Conservation (phyloP, 2,797 vertebrate species). For the Bradypodion pumilum region DNA sequence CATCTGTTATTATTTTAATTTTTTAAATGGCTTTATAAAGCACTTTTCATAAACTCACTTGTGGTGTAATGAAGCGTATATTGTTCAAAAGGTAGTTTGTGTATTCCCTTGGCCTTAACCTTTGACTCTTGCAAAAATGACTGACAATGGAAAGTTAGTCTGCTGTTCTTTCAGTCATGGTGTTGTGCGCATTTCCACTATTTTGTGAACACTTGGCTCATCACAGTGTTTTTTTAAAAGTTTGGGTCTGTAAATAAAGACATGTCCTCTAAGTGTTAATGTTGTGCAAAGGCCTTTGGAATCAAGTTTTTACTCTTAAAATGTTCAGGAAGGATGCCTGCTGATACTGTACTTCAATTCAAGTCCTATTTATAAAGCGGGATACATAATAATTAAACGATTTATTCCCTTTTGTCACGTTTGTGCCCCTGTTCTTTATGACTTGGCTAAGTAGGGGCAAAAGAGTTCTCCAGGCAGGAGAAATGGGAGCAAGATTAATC, state of each 20-base stretch:
- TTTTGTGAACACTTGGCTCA: neutral
- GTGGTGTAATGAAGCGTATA: neutral
- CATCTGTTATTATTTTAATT: neutral
- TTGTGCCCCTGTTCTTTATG: neutral
- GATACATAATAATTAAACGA: too few relatives aligned
- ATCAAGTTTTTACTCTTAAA: neutral
- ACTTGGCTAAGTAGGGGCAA: neutral
- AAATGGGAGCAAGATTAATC: conserved; percentile 13
- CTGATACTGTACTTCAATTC: neutral
- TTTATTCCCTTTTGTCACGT: neutral
- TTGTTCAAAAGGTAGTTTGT: neutral
- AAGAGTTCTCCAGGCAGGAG: conserved; percentile 28
- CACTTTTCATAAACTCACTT: neutral
- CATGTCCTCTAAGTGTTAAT: neutral
- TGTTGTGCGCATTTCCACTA: neutral
- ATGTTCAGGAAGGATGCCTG: neutral
- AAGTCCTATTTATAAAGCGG: neutral
- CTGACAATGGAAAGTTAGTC: neutral
- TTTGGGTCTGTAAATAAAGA: neutral
- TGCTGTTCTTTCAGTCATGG: neutral
- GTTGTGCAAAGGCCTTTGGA: neutral
- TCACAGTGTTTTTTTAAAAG: neutral
- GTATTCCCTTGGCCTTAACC: neutral
- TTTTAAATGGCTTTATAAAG: neutral
- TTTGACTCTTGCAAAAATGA: neutral